Conservation (phyloP, 1,140 invertebrate genomes). For the Heliothis virescens region DNA sequence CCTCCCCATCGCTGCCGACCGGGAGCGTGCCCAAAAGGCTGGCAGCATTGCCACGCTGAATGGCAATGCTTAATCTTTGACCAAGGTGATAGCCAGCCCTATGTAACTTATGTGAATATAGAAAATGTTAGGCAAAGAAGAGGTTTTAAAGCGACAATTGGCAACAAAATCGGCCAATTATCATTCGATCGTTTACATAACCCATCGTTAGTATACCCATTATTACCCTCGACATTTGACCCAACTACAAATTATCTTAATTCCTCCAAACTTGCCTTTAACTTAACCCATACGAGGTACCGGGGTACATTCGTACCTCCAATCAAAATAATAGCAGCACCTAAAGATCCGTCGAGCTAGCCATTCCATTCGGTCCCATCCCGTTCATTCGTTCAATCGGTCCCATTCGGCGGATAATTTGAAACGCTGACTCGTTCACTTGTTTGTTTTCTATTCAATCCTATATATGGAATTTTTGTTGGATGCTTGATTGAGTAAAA, state of each 20-base stretch:
- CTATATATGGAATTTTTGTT: slow-evolving; percentile 60
- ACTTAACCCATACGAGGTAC: slow-evolving; percentile 50
- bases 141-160: too few species aligned
- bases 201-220: too few species aligned
- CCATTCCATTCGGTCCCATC: slow-evolving; percentile 51
- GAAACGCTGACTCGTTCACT: slow-evolving; percentile 56
- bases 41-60: too few species aligned
- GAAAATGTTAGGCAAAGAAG: too few species aligned
- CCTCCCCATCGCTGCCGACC: too few species aligned
- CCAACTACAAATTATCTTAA: slow-evolving; percentile 11
- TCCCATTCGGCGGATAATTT: slow-evolving; percentile 53
- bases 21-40: too few species aligned
- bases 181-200: too few species aligned
- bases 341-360: slow-evolving; percentile 51
- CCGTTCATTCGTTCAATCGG: slow-evolving; percentile 52
- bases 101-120: too few species aligned
- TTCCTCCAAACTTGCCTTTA: slow-evolving; percentile 37
- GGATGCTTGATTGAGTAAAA: slow-evolving; percentile 58
- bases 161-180: too few species aligned
- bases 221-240: slow-evolving; percentile 1
- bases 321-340: slow-evolving; percentile 57
- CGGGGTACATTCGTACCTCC: slow-evolving; percentile 53
- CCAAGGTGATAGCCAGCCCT: too few species aligned
- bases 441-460: slow-evolving; percentile 65
- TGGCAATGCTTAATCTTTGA: too few species aligned